A percentile compares a stretch with the other conserved stretches of the same genome.
phyloP scores from a whole-genome alignment of 2,113 vertebrate species.

The Vulpes vulpes region DNA sequence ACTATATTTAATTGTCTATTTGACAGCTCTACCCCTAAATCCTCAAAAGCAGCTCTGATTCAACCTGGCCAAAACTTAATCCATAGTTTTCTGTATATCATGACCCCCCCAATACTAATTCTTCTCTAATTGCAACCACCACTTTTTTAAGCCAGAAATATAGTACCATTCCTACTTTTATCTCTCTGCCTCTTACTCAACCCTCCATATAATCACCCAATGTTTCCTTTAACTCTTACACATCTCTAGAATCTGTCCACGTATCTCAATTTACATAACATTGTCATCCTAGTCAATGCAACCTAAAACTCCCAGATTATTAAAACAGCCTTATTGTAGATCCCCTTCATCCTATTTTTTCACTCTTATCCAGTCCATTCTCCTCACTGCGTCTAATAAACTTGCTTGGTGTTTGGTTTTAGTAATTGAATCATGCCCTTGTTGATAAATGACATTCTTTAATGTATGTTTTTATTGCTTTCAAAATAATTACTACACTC shows the following conservation, averaged over 20 bases:
- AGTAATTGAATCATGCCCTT: background rate
- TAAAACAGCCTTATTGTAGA: background rate
- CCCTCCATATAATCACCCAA: background rate
- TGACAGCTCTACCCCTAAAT: background rate
- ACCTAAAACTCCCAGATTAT: background rate
- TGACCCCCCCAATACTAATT: accelerated
- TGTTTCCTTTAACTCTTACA: background rate
- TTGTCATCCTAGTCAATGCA: background rate
- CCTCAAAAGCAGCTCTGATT: background rate
- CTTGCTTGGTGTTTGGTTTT: background rate
- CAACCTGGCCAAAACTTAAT: background rate
- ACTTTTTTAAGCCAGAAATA: background rate
- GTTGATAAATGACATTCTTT: background rate
- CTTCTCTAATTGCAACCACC: background rate
- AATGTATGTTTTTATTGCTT: background rate
- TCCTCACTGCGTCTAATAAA: background rate
- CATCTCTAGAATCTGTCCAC: background rate
- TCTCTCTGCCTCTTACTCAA: background rate
- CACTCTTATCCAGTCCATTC: background rate
- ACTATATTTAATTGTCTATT: background rate
- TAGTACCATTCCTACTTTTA: background rate
- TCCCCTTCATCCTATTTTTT: background rate
- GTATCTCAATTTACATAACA: background rate
- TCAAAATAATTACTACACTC: background rate
- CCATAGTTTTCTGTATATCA: background rate